These are phyloP conservation scores for Eumacrocentrus americanus DNA, from an alignment of 2,888 invertebrate species.

Conservation along the genomic window DNA sequence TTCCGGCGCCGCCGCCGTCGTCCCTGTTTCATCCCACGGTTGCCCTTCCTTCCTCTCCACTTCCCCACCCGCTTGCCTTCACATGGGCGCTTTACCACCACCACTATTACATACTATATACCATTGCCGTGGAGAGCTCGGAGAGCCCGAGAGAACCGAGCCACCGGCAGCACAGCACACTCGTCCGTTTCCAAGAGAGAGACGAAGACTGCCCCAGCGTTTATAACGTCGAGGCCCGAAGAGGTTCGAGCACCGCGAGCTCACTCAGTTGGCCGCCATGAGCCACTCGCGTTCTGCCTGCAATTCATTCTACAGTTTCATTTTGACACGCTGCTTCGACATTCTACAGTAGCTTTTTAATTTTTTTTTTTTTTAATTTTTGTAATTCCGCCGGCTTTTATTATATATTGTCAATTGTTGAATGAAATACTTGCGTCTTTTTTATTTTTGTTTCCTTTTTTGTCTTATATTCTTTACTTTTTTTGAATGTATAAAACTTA, in stretches of 20 bases:
- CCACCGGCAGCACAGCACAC: conserved; percentile 34
- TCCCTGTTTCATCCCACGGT: conserved; percentile 30
- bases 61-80: conserved; percentile 21
- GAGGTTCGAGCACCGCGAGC: conserved; percentile 21
- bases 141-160: conserved; percentile 4
- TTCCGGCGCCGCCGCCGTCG: conserved; percentile 24
- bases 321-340: conserved; percentile 21
- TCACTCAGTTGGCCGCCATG: conserved; percentile 55
- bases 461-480: no score
- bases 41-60: conserved; percentile 23
- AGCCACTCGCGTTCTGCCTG: conserved; percentile 49
- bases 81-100: conserved; percentile 37
- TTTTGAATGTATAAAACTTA: no score
- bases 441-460: no score
- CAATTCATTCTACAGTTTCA: conserved; percentile 23
- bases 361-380: background rate
- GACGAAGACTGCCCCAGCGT: conserved; percentile 46
- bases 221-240: conserved; percentile 37
- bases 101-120: conserved; percentile 23
- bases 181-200: conserved; percentile 43
- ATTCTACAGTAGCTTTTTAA: background rate
- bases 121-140: conserved; percentile 11
- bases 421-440: no score
- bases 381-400: no score
- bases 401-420: no score